A percentile compares a stretch with the other conserved stretches of the same genome.
Conservation (phyloP, 1,140 invertebrate species). For the Stegodyphus mimosarum region DNA sequence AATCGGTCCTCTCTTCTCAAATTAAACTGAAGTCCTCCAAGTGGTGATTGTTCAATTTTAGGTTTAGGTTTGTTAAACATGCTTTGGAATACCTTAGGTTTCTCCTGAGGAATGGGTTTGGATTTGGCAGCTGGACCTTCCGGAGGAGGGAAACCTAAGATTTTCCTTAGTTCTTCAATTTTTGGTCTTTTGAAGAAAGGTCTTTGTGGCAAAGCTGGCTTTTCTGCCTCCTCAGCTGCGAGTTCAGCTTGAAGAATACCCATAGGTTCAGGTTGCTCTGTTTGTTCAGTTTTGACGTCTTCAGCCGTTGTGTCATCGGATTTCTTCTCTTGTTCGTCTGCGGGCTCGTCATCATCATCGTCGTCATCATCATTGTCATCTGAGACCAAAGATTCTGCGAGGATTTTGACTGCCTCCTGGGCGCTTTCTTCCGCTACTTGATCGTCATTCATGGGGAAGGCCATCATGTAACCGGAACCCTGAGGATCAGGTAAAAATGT, state of each 20-base stretch:
- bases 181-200: slow-evolving; percentile 53
- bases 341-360: slow-evolving; percentile 15
- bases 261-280: slow-evolving; percentile 50
- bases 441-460: slow-evolving; percentile 58
- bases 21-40: slow-evolving; percentile 36
- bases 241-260: slow-evolving; percentile 43
- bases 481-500: slow-evolving; percentile 48
- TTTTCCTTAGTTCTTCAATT: slow-evolving; percentile 59
- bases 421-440: slow-evolving; percentile 47
- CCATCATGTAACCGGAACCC: slow-evolving; percentile 59
- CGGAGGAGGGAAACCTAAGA: slow-evolving; percentile 47
- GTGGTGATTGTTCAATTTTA: slow-evolving; percentile 17
- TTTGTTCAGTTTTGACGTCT: slow-evolving; percentile 36
- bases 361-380: slow-evolving; percentile 41
- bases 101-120: slow-evolving; percentile 49
- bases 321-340: slow-evolving; percentile 5
- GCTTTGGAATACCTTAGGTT: slow-evolving; percentile 45
- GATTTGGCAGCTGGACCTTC: slow-evolving; percentile 28
- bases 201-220: slow-evolving; percentile 25
- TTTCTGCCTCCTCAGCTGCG: slow-evolving; percentile 37
- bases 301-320: not conserved
- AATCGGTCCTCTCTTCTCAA: slow-evolving; percentile 42
- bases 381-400: slow-evolving; percentile 38
- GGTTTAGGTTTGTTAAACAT: slow-evolving; percentile 49
- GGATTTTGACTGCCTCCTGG: slow-evolving; percentile 49